Evolutionary conservation across 2,113 vertebrate species (phyloP), one percentile per base, ranked within the genome.

Genomic region (Silurus asotus): DNA sequence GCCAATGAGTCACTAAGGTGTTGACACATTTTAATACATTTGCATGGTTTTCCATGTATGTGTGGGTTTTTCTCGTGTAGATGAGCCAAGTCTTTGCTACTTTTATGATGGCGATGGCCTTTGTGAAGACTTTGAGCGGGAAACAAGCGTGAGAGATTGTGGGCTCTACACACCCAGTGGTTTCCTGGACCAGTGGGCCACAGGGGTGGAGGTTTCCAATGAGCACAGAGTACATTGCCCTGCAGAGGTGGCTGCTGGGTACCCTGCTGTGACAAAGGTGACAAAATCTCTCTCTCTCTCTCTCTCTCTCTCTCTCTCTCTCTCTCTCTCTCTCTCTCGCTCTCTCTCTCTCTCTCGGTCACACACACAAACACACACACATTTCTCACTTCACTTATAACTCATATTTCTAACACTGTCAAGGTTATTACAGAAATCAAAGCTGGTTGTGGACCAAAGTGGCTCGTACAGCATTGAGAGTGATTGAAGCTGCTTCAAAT

Each of bases 101-200:
- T 98, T 97, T 93, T 98, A 98, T 0, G 97, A 99, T 0, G 98
- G 98, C 0, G 98, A 99, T 14, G 98, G 98, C 2, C 94, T 99
- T 67, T 99, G 98, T 67, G 98, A 99, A 88, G 98, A 99, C 86
- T 99, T 99, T 91, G 98, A 99, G 89, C 95, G 95, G 70, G 96
- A 97, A 94, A 97, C 95, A 3, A 97, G 98, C 79, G 96, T 99
- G 88, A 96, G 96, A 84, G 98, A 99, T 93, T 99, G 98, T 62
- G 98, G 98, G 0, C 95, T 99, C 75, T 99, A 97, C 92, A 99
- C 97, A 0, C 98, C 98, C 85, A 96, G 93, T 62, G 98, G 98
- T 28, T 99, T 97, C 93, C 94, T 97, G 13, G 98, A 99, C 90
- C 98, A 99, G 48, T 99, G 98, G 98, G 98, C 98, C 23, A 96